phyloP scores from a whole-genome alignment of 2,888 invertebrate species.

The Junonia oenone region DNA sequence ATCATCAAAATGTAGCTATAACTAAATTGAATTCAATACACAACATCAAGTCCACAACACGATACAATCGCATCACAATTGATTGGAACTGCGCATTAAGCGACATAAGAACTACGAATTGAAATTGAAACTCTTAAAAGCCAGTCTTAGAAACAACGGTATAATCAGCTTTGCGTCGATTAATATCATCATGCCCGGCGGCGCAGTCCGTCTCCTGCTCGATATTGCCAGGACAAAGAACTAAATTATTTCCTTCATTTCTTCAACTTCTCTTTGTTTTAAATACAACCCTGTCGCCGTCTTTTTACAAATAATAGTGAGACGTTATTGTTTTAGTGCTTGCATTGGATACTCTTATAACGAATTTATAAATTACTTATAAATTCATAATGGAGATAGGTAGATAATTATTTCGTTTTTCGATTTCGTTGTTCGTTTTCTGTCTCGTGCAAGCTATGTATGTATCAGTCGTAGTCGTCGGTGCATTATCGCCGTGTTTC shows the following conservation, averaged over 20 bases:
- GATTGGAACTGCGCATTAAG: constrained; percentile 18
- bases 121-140: constrained; percentile 51
- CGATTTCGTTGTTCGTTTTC: too few species aligned
- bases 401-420: too few species aligned
- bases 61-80: constrained; percentile 5
- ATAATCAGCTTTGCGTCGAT: constrained; percentile 75
- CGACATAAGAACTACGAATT: constrained; percentile 20
- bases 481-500: neutral
- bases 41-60: neutral
- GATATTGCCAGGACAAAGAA: constrained; percentile 71
- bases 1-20: too few species aligned
- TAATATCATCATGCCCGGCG: constrained; percentile 65
- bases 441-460: too few species aligned
- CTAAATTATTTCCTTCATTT: constrained; percentile 72
- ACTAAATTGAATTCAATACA: neutral
- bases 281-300: constrained; percentile 45
- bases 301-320: neutral
- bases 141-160: constrained; percentile 54
- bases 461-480: neutral
- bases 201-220: constrained; percentile 40
- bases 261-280: constrained; percentile 62
- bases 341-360: too few species aligned
- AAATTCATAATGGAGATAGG: too few species aligned
- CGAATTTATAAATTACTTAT: too few species aligned
- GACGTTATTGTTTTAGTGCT: neutral